Conservation (phyloP, 2,113 vertebrate genomes). For the Solea senegalensis region DNA sequence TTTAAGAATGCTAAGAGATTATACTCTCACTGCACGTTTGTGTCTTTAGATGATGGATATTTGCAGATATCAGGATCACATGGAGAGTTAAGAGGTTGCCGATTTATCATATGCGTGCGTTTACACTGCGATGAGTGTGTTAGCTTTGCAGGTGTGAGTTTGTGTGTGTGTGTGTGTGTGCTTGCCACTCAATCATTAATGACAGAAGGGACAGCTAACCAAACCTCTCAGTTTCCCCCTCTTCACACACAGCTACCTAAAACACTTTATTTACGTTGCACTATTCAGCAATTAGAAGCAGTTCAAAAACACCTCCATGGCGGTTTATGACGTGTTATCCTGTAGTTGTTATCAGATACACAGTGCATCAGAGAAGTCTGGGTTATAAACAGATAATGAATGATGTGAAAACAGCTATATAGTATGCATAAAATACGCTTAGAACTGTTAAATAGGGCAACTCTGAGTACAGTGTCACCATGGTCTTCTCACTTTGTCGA, state of each 20-base stretch:
- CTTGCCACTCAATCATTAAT: slow-evolving; percentile 25
- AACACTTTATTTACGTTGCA: not conserved
- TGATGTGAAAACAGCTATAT: not conserved
- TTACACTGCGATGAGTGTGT: slow-evolving; percentile 8
- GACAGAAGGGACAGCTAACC: not conserved
- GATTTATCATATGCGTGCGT: slow-evolving; percentile 12
- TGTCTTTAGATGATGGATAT: not conserved
- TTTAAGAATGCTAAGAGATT: slow-evolving; percentile 26
- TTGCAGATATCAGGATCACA: slow-evolving; percentile 30
- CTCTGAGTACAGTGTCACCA: no score
- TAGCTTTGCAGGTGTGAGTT: not conserved
- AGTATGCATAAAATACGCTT: no score
- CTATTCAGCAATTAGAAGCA: not conserved
- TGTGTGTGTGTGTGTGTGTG: slow-evolving; percentile 3
- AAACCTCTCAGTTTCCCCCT: not conserved
- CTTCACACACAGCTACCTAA: slow-evolving; percentile 5
- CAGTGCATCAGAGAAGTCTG: not conserved
- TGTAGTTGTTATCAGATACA: slow-evolving; percentile 3
- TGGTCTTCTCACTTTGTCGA: no score
- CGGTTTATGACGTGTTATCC: no score
- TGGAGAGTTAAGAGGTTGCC: slow-evolving; percentile 4
- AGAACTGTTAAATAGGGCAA: no score
- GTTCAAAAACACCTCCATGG: not conserved
- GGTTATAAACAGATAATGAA: not conserved
- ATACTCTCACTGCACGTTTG: slow-evolving; percentile 11